phyloP scores from a whole-genome alignment of 2,888 invertebrate species.

The Trachelus tabidus region DNA sequence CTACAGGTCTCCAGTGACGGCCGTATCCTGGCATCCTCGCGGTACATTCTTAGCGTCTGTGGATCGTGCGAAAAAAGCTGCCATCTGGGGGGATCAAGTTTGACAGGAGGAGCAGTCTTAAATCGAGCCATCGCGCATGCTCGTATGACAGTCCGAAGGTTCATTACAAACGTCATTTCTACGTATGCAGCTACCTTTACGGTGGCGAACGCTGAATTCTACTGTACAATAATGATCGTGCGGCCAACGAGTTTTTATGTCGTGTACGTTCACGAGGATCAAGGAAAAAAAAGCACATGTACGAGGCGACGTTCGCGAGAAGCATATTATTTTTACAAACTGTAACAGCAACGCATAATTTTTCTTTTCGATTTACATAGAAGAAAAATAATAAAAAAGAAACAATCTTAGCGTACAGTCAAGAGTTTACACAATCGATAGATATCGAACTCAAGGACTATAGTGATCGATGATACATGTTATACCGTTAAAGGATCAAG shows the following conservation, averaged over 20 bases:
- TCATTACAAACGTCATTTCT: not conserved
- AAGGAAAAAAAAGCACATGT: not conserved
- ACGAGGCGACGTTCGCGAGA: not conserved
- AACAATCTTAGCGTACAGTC: no score
- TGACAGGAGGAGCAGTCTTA: constrained; percentile 55
- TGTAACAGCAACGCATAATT: not conserved
- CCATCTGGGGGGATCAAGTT: constrained; percentile 81
- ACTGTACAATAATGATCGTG: not conserved
- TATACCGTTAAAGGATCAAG: not conserved
- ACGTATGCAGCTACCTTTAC: not conserved
- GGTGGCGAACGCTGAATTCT: not conserved
- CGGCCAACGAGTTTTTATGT: not conserved
- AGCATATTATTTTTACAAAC: not conserved
- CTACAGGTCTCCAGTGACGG: constrained; percentile 84
- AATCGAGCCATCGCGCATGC: constrained; percentile 32
- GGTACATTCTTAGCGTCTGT: constrained; percentile 84
- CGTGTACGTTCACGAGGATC: not conserved
- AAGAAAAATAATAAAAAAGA: not conserved
- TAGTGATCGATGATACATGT: not conserved
- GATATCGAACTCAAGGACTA: not conserved
- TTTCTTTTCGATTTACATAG: not conserved
- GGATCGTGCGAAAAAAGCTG: constrained; percentile 83
- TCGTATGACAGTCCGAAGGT: not conserved
- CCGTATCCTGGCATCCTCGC: constrained; percentile 90
- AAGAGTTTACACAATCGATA: not conserved